Conservation (phyloP, 2,888 invertebrate genomes). For the Apotomis betuletana region DNA sequence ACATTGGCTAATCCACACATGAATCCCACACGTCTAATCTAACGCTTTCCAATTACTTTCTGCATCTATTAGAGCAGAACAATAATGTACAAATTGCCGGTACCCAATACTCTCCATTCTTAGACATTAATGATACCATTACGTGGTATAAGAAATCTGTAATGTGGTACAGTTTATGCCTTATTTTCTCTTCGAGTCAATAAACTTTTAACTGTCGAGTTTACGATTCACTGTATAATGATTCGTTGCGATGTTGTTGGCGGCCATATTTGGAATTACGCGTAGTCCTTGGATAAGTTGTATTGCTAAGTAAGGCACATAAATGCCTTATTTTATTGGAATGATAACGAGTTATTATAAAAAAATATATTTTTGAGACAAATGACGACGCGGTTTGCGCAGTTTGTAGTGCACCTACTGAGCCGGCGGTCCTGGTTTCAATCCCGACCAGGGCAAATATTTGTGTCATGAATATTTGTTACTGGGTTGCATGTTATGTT, state of each 20-base stretch:
- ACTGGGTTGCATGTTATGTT: too few relatives aligned
- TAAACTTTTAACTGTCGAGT: conserved; percentile 34
- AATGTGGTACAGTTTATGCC: conserved; percentile 30
- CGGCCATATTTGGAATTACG: background rate
- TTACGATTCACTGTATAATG: conserved; percentile 17
- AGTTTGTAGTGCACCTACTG: too few relatives aligned
- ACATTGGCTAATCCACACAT: background rate
- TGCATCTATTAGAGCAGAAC: conserved; percentile 53
- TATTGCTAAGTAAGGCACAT: background rate
- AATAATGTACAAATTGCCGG: conserved; percentile 51
- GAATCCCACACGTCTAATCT: conserved; percentile 3
- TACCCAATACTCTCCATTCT: conserved; percentile 40
- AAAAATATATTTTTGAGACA: too few relatives aligned
- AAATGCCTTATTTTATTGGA: background rate
- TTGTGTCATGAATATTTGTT: too few relatives aligned
- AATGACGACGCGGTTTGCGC: too few relatives aligned
- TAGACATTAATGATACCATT: conserved; percentile 42
- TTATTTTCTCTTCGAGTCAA: conserved; percentile 38
- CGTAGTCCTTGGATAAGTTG: background rate
- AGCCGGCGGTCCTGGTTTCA: too few relatives aligned
- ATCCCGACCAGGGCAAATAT: too few relatives aligned
- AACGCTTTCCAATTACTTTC: conserved; percentile 46
- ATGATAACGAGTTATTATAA: too few relatives aligned
- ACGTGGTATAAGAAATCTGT: conserved; percentile 43
- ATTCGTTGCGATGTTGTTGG: conserved; percentile 8